Base-by-base conservation (phyloP, 2,888 invertebrate genomes). In the Acheta domesticus region DNA sequence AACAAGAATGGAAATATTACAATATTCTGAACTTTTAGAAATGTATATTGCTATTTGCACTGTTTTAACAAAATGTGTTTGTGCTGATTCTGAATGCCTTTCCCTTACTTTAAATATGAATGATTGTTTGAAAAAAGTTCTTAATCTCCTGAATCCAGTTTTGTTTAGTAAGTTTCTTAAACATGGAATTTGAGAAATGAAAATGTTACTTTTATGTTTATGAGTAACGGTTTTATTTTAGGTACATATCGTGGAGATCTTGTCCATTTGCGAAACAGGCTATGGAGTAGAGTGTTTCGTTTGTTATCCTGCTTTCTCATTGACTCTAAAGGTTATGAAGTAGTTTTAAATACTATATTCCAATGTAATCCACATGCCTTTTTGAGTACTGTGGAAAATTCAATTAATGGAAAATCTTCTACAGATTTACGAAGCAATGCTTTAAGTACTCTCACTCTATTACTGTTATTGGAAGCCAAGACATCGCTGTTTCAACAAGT, bases 41-140 rank as follows among this genome's bases (percentile, higher is more conserved):
- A 89, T 90, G 89, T 87, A 89, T 82, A 85, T 86, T 1, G 85
- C 86, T 49, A 85, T 90, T 74, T 89, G 89, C 82, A 84, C 85
- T 23, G 84, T 89, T 23, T 83, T 90, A 74, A 87, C 86, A 2
- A 87, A 86, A 82, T 86, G 88, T 74, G 86, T 88, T 11, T 84
- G 84, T 48, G 83, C 85, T 49, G 88, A 87, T 83, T 82, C 84
- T 12, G 85, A 84, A 75, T 87, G 88, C 82, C 84, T 87, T 50
- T 85, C 85, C 4, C 86, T 86, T 16, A 84, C 89, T 74, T 83
- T 87, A 62, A 88, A 89, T 83, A 87, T 89, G 0, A 85, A 87
- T 21, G 89, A 90, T 81, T 88, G 88, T 80, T 84, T 90, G 48
- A 86, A 86, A 81, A 83, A 85, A 3, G 81, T 89, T 77, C 83